Conservation (phyloP, 2,113 vertebrate species). For the Eulemur rufifrons region DNA sequence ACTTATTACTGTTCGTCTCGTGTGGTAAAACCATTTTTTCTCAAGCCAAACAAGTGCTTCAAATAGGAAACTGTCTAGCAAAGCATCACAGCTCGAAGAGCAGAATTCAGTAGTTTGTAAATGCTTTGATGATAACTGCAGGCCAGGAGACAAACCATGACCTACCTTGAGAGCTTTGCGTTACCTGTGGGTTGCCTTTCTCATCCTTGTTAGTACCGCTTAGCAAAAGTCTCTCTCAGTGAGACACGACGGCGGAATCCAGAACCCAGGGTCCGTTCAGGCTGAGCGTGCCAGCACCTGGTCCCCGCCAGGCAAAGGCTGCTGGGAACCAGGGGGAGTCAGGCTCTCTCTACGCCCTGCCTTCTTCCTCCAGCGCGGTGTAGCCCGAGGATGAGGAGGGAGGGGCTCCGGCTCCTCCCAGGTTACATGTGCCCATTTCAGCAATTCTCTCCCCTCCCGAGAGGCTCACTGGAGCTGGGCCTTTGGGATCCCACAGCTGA, state of each 20-base stretch:
- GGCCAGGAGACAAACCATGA: constrained; percentile 11
- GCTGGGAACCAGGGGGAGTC: not conserved
- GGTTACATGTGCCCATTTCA: not conserved
- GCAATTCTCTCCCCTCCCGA: accelerated
- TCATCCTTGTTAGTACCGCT: not conserved
- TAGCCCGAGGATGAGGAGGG: not conserved
- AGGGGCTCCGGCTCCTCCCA: not conserved
- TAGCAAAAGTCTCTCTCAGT: not conserved
- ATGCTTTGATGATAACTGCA: constrained; percentile 24
- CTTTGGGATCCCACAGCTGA: not conserved
- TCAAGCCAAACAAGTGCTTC: not conserved
- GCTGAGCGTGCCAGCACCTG: accelerated
- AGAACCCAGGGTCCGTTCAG: not conserved
- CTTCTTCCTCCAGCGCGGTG: not conserved
- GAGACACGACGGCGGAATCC: accelerated
- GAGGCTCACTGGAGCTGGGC: not conserved
- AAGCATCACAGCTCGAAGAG: not conserved
- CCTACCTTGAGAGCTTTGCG: not conserved
- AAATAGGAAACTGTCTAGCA: not conserved
- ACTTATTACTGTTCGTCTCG: not conserved
- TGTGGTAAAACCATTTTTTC: not conserved
- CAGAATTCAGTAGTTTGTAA: not conserved
- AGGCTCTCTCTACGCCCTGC: accelerated
- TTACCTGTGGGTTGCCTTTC: constrained; percentile 36
- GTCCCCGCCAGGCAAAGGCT: not conserved